Base-by-base conservation (phyloP, 1,140 invertebrate genomes). In the Goniozus legneri region DNA sequence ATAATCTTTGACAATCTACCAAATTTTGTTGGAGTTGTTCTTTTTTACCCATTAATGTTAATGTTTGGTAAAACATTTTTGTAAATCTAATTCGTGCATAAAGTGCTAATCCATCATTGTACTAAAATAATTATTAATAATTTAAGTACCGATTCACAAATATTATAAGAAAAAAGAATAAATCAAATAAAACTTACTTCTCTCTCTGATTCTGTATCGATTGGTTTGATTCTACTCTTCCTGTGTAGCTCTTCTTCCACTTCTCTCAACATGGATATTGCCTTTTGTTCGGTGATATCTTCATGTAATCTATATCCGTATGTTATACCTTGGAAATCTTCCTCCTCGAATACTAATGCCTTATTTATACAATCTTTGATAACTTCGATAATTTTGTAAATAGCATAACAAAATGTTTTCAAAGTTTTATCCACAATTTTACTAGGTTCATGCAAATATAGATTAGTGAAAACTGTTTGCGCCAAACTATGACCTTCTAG, bases 381-480 rank as follows among this genome's bases (percentile, higher is more conserved):
- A 27, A 92, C 80, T 66, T 94, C 92, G 42, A 97, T 84, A 24
- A 95, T 80, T 78, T 97, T 97, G 54, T 97, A 85, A 35, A 94
- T 83, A 47, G 87, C 84, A 55, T 93, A 86, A 65, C 87, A 91
- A 69, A 95, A 97, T 8, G 88, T 86, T 71, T 87, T 89, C 22
- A 98, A 75, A 22, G 84, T 80, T 66, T 86, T 87, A 66, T 97
- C 92, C 60, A 85, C 78, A 53, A 98, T 92, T 52, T 84, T 75
- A 59, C 87, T 81, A 4, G 95, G 93, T 57, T 94, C 87, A 75
- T 98, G 95, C 24, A 98, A 76, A 67, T 97, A 98, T 20, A 98
- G 80, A 75, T 97, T 97, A 8, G 93, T 98, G 64, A 98, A 97
- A 8, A 98, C 87, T 14, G 96, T 98, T 78, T 98, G 95, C 20